Evolutionary conservation across 2,888 invertebrate species (phyloP), one percentile per base, ranked within the genome.

Genomic region (Nomada hirtipes): DNA sequence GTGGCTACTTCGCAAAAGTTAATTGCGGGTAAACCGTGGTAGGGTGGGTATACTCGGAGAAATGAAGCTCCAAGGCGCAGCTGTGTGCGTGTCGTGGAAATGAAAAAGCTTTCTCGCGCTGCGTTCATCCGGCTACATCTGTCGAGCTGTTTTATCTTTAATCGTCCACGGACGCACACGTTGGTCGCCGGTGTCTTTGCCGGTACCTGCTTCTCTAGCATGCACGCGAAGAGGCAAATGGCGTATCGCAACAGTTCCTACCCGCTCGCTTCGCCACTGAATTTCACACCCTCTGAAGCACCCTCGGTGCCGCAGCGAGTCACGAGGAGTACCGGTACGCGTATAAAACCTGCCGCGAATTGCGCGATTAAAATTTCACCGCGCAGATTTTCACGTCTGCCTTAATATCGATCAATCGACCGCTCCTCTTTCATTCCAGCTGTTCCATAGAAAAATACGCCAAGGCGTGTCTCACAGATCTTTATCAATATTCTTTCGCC

Each of bases 351-450:
- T 15, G n/a, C 11, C n/a, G 63, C 36, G 36, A 36, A 4, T 67
- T 80, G 53, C 70, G 70, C 68, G 82, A 82, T 76, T 82, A 63
- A 72, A 80, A 72, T 82, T 71, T 67, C 70, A 68, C 60, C 50
- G 57, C 47, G 70, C 13, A 70, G 50, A 79, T 70, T 70, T 81
- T 69, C 50, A 20, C 36, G 47, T 15, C 64, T 70, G 50, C 47
- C 52, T 64, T 64, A 73, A 64, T 47, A 59, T 60, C 73, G 68
- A 65, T 20, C 69, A 4, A 11, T 13, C 68, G 13, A 36, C 23
- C 2, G 0, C 52, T 1, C 4, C 52, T 44, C n/a, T 52, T 64
- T 63, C 68, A 63, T 59, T 18, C 20, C 52, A 3, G 7, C n/a
- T 13, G 26, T 57, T n/a, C 10, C 52, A 11, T 18, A 3, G 69